phyloP scores from a whole-genome alignment of 2,113 vertebrate genomes.

The Anarhynchus alexandrinus region DNA sequence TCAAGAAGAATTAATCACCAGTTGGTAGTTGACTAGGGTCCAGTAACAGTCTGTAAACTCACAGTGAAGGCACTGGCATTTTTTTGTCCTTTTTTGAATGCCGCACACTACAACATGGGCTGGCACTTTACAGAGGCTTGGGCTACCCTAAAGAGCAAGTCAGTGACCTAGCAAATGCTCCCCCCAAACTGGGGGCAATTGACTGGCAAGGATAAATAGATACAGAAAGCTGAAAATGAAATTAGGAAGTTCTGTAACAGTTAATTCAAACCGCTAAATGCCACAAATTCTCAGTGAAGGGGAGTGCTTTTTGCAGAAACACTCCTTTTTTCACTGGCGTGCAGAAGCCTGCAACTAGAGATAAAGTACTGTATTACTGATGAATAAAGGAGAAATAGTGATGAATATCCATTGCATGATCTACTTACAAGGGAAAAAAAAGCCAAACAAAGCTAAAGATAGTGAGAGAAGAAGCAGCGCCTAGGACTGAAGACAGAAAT shows the following conservation, averaged over 20 bases:
- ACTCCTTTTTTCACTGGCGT: not conserved
- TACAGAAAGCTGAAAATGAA: not conserved
- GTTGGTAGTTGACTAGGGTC: not conserved
- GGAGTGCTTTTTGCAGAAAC: not conserved
- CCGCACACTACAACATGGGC: too few species aligned
- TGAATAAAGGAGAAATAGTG: not conserved
- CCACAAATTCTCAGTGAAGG: not conserved
- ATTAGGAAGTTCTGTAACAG: not conserved
- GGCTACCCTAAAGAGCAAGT: not conserved
- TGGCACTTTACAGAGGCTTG: not conserved
- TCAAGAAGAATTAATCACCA: not conserved
- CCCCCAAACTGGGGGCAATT: not conserved
- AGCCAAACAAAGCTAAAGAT: not conserved
- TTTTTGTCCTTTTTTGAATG: not conserved
- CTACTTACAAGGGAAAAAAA: not conserved
- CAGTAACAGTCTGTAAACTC: not conserved
- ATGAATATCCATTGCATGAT: not conserved
- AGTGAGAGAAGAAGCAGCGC: not conserved
- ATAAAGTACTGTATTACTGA: not conserved
- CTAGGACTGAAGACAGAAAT: not conserved
- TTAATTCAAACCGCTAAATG: not conserved
- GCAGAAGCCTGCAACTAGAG: not conserved
- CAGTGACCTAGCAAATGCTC: not conserved
- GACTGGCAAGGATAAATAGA: not conserved
- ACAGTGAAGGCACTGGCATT: not conserved